Base-by-base conservation (phyloP, 2,888 invertebrate genomes). In the Cephus pulcher region DNA sequence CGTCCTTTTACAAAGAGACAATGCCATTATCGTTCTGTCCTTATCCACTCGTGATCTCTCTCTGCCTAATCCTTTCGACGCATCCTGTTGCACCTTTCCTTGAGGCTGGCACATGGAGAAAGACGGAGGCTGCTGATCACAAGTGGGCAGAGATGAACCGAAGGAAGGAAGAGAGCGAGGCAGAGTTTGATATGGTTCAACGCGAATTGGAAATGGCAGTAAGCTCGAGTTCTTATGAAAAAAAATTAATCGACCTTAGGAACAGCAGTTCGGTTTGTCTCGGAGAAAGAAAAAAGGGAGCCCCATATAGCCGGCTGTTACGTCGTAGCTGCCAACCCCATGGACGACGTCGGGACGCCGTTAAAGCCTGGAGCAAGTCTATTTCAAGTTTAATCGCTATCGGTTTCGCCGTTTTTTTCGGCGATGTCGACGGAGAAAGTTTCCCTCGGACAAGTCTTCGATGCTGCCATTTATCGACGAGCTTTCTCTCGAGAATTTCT, bases 71-170 rank as follows among this genome's bases (percentile, higher is more conserved):
- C 2, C 56, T 56, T 9, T 56, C 9, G 56, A 56, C 23, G 2
- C 9, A 6, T 23, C 56, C 40, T 40, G 15, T 2, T 40, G 40
- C 4, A 4, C 12, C 12, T 15, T 40, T 40, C 15, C 2, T 56
- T 1, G 23, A 56, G 56, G 2, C 2, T 23, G 23, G 23, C 23
- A 23, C 1, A 0, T 40, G 40, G 40, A 40, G 23, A 40, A 23
- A 40, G 40, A 40, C 23, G 23, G 40, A 9, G 23, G 23, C 23
- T 23, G 23, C 40, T 2, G 15, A 56, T 23, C 15, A 34, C 70
- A 73, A 73, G 69, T 78, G 80, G 75, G 78, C 76, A 73, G 80
- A 81, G 80, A 82, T 76, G 78, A 76, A 75, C 74, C 56, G 74
- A 69, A 71, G n/a, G 76, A n/a, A 35, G 69, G 70, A 68, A 73